Base-by-base conservation (phyloP, 1,140 invertebrate genomes). In the Trinorchestia longiramus region DNA sequence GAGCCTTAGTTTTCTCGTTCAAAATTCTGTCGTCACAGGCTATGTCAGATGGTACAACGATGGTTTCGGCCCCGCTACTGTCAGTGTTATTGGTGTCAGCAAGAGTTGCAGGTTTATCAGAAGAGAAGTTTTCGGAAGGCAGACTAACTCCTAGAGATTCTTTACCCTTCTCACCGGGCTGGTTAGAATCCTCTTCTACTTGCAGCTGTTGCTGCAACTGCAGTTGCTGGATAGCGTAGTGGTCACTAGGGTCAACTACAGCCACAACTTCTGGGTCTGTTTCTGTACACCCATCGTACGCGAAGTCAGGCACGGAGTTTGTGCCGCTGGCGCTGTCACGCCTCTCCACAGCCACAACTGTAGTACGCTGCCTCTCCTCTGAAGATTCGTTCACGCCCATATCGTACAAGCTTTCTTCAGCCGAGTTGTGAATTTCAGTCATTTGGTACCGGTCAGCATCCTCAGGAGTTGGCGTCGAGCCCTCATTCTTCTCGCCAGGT, bases 401-500 rank as follows among this genome's bases (percentile, higher is more conserved):
- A n/a, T 94, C 92, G 92, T 94, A 94, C 88, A 42, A 15, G 88
- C 41, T 91, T 28, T 91, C 88, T 11, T 91, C 88, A 42, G 43
- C 0, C 15, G 41, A 3, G 41, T 42, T 43, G 41, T 8, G 36
- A 42, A 8, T 36, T 23, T 91, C 88, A 28, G 41, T 42, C 8
- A 36, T 36, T 90, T 90, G 88, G 28, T 90, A 90, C 43, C 28
- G 23, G 41, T 90, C 28, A 43, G 88, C 43, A 90, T 90, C 88
- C 15, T 90, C 88, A 43, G 88, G 88, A 90, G n/a, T 41, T 11
- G 88, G 88, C n/a, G 88, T 42, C 43, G 88, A 90, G n/a, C 88
- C 88, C 15, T 90, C 53, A 87, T 95, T 96, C 43, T 95, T 95
- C 90, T 95, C 91, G 95, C 96, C 95, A 95, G 94, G 96, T 95